phyloP scores from a whole-genome alignment of 2,113 vertebrate species.

The Gasterosteus aculeatus region DNA sequence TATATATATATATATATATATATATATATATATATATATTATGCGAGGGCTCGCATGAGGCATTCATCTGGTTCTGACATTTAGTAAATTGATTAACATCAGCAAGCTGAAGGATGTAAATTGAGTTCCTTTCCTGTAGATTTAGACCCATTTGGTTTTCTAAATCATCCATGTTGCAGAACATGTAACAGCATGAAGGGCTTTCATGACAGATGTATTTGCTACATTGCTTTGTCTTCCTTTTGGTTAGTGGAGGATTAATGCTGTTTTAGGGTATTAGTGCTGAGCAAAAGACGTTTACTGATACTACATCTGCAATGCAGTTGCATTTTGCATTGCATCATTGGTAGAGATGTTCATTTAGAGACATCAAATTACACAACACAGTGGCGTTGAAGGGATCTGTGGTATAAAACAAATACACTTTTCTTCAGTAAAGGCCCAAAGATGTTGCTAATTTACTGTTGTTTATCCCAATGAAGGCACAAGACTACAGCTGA shows the following conservation, averaged over 20 bases:
- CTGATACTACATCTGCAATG: neutral
- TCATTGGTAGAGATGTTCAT: neutral
- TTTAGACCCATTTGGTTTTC: neutral
- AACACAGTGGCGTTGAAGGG: neutral
- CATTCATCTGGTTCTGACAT: neutral
- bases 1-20: no score
- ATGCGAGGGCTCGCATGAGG: neutral
- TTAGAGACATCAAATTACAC: neutral
- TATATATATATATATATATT: no score
- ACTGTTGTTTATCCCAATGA: no score
- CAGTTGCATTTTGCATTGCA: neutral
- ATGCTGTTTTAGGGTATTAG: neutral
- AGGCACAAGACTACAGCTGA: neutral
- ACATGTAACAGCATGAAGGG: neutral
- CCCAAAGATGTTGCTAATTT: neutral
- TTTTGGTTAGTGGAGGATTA: neutral
- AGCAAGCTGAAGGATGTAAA: neutral
- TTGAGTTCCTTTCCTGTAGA: neutral
- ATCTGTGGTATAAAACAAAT: neutral
- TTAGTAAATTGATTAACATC: neutral
- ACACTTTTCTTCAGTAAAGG: neutral
- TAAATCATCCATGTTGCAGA: neutral
- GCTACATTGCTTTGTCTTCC: neutral
- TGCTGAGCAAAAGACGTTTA: neutral
- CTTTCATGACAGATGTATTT: neutral